These are phyloP conservation scores for Crypturellus undulatus DNA, from an alignment of 2,113 vertebrate genomes.

Conservation along the genomic window DNA sequence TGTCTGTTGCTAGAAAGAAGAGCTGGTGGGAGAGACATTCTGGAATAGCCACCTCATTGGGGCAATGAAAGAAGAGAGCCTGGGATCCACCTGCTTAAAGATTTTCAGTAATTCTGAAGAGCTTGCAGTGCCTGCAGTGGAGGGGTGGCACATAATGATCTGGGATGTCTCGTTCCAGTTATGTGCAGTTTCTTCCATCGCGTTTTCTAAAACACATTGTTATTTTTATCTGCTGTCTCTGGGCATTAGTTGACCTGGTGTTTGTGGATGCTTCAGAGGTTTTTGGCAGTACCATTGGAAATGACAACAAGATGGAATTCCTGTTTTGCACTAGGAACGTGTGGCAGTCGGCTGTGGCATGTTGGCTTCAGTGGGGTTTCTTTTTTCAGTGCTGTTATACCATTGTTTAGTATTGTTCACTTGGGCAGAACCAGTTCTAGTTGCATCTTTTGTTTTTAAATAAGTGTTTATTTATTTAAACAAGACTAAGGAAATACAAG, in stretches of 20 bases:
- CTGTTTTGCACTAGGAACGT: constrained; percentile 53
- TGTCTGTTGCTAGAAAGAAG: neutral
- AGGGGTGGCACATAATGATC: neutral
- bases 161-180: neutral
- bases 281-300: constrained; percentile 55
- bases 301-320: constrained; percentile 35
- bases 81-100: neutral
- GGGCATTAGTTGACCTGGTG: constrained; percentile 40
- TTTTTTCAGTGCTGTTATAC: constrained; percentile 60
- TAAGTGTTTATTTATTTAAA: neutral
- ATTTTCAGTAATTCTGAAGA: neutral
- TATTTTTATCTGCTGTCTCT: constrained; percentile 57
- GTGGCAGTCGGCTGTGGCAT: constrained; percentile 38
- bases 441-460: neutral
- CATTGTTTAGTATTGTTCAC: constrained; percentile 37
- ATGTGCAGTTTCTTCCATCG: neutral
- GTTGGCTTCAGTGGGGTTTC: constrained; percentile 52
- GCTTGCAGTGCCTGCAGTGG: neutral
- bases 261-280: constrained; percentile 36
- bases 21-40: neutral
- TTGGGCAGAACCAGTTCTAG: constrained; percentile 4
- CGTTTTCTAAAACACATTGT: neutral
- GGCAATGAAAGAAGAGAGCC: neutral
- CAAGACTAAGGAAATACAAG: neutral
- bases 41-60: neutral